Percentiles rank a stretch among this genome's conserved stretches.
These are phyloP conservation scores for Nipponia nippon DNA, from an alignment of 2,113 vertebrate genomes.

Conservation along the genomic window DNA sequence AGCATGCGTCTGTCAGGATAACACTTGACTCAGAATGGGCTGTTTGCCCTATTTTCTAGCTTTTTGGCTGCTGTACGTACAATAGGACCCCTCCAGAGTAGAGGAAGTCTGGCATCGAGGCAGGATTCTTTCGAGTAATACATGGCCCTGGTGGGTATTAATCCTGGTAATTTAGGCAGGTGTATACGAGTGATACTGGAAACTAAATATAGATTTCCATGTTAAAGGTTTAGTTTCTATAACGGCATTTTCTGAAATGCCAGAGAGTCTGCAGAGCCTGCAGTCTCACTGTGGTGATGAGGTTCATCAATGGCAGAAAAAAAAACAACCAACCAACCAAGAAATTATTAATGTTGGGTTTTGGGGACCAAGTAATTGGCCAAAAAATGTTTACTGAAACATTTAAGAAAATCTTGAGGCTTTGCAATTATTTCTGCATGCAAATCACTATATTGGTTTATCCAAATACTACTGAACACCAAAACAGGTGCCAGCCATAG, in stretches of 20 bases:
- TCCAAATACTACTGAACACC: neutral
- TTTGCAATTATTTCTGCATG: neutral
- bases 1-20: neutral
- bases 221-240: neutral
- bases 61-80: constrained; percentile 8
- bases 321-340: neutral
- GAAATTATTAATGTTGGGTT: neutral
- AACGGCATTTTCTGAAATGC: neutral
- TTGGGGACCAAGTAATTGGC: neutral
- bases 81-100: neutral
- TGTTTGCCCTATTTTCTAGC: neutral
- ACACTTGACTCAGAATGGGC: neutral
- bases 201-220: neutral
- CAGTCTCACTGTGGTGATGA: neutral
- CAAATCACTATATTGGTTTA: neutral
- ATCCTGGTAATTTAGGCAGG: neutral
- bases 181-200: neutral
- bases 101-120: neutral
- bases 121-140: constrained; percentile 30
- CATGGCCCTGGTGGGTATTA: neutral
- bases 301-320: neutral
- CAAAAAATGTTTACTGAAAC: neutral
- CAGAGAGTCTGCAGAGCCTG: neutral
- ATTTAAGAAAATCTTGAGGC: neutral
- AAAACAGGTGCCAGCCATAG: neutral